A percentile compares a stretch with the other conserved stretches of the same genome.
phyloP scores from a whole-genome alignment of 2,113 vertebrate genomes.

The Jacana jacana region DNA sequence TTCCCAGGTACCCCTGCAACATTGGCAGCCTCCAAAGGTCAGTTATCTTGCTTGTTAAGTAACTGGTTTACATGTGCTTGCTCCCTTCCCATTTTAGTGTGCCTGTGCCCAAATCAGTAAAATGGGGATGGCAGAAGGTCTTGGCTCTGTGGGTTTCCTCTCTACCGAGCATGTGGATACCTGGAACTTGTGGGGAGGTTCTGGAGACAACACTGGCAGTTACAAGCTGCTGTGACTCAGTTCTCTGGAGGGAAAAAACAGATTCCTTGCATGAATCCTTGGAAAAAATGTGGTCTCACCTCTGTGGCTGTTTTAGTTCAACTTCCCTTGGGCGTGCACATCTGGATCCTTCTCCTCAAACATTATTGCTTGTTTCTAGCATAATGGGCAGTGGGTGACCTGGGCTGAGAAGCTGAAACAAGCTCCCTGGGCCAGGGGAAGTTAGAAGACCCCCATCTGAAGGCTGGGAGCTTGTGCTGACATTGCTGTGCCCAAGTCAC shows the following conservation, averaged over 20 bases:
- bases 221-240: background rate
- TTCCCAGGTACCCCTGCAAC: background rate
- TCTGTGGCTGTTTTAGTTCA: background rate
- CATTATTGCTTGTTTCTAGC: background rate
- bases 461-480: background rate
- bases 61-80: background rate
- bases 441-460: background rate
- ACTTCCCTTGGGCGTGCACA: background rate
- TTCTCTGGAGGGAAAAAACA: background rate
- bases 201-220: background rate
- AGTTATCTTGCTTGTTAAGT: background rate
- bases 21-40: constrained; percentile 47
- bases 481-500: background rate
- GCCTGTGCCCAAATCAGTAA: background rate
- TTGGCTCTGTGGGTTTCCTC: background rate
- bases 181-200: background rate
- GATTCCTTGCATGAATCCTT: background rate
- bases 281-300: background rate
- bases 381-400: background rate
- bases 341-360: background rate
- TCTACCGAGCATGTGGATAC: background rate
- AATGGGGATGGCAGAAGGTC: background rate
- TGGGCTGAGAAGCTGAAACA: background rate
- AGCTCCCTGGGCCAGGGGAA: background rate
- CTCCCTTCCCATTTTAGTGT: background rate